Conservation (phyloP, 1,140 invertebrate genomes). For the Eriosoma lanigerum region DNA sequence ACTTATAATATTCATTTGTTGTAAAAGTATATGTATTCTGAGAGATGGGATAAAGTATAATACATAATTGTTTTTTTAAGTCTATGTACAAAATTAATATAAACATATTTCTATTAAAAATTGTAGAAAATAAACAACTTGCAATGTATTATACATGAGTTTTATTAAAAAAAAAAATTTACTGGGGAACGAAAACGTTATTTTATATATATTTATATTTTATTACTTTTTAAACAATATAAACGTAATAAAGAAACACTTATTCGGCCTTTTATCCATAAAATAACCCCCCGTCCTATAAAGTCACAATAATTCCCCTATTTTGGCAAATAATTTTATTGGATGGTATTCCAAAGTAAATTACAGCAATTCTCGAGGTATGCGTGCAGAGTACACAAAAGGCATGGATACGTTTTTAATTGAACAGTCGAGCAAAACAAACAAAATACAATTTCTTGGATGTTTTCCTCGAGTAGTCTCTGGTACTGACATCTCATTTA, state of each 20-base stretch:
- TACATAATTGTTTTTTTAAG: no score
- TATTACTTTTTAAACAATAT: no score
- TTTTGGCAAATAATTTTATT: not conserved
- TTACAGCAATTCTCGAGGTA: not conserved
- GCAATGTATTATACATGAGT: no score
- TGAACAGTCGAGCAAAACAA: constrained; percentile 33
- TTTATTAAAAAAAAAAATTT: no score
- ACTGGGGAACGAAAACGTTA: no score
- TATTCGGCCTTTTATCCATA: not conserved
- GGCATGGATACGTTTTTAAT: constrained; percentile 32
- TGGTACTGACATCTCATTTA: constrained; percentile 45
- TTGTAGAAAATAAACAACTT: no score
- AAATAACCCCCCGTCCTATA: not conserved
- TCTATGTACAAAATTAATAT: no score
- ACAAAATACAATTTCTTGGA: constrained; percentile 23
- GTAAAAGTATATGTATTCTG: no score
- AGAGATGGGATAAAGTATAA: no score
- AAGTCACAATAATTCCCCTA: constrained; percentile 12
- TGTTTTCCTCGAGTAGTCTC: constrained; percentile 25
- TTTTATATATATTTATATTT: no score
- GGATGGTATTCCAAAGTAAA: constrained; percentile 15
- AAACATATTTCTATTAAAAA: no score
- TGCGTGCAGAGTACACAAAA: not conserved
- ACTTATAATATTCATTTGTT: no score
- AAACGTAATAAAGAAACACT: not conserved